These are phyloP conservation scores for Telmatochromis sp. DNA, from an alignment of 2,113 vertebrate genomes.

Conservation along the genomic window DNA sequence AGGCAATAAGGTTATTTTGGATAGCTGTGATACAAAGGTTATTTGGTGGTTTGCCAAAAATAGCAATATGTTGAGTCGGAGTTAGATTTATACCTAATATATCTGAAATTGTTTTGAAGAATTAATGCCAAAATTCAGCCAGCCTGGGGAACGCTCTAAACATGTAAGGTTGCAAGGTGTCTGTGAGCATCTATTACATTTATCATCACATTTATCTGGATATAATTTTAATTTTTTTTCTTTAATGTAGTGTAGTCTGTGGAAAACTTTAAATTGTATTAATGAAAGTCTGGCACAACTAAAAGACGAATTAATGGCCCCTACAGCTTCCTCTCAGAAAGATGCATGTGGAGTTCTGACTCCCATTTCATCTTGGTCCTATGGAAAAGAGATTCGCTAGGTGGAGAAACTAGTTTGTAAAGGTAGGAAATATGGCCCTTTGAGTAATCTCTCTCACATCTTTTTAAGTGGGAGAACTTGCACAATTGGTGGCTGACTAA, in stretches of 20 bases:
- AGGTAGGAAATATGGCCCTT: not conserved
- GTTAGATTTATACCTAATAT: not conserved
- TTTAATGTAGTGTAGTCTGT: not conserved
- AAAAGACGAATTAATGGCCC: not conserved
- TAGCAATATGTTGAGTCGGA: not conserved
- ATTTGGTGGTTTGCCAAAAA: not conserved
- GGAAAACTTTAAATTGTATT: not conserved
- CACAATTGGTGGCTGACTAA: not conserved
- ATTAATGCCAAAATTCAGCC: not conserved
- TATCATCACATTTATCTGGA: not conserved
- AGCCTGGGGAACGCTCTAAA: not conserved
- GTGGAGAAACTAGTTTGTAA: not conserved
- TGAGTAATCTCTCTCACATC: not conserved
- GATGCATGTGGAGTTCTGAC: not conserved
- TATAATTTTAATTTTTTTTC: not conserved
- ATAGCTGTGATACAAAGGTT: not conserved
- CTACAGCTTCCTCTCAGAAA: not conserved
- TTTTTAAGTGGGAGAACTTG: not conserved
- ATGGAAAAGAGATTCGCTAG: accelerated
- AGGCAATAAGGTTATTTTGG: not conserved
- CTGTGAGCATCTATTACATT: not conserved
- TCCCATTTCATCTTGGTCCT: not conserved
- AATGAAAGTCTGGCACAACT: not conserved
- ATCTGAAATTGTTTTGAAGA: not conserved
- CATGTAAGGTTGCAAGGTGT: not conserved